Evolutionary conservation across 2,888 invertebrate genomes (phyloP), one percentile per base, ranked within the genome.

Genomic region (Apamea monoglypha): DNA sequence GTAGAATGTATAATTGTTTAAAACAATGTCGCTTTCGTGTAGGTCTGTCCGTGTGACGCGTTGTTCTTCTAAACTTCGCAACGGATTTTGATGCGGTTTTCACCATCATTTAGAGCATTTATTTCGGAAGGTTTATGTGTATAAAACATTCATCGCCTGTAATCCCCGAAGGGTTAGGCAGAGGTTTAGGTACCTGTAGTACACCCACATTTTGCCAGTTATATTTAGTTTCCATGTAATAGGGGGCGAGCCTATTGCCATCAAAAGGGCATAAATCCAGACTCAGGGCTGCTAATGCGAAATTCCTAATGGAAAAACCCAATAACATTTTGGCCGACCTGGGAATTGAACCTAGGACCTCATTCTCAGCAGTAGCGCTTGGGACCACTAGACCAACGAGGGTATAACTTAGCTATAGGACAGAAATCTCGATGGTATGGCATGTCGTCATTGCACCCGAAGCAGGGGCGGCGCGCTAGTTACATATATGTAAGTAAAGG

Each of bases 1-100:
- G 76, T 78, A 67, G 68, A 86, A 86, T 86, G 32, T 32, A 3
- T 61, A 36, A 25, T 29, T 25, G 14, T 69, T 69, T 47, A 5
- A 32, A 36, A n/a, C 25, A 36, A 61, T 61, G 10, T 32, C 8
- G 8, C 14, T 50, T 44, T 69, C 16, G 16, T n/a, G 32, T 68
- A 29, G 18, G n/a, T 53, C 2, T 70, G 63, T 36, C 16, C n/a
- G 32, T 61, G 25, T 36, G 61, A 1, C 3, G 61, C 1, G 56
- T 59, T 36, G 16, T 8, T 25, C 59, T 16, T 10, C 10, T 21
- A 53, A 70, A 50, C 16, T 32, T 1, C 16, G 29, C 3, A 69
- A 16, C 16, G 25, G 25, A 59, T 18, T 70, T 25, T n/a, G 61
- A n/a, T 61, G 25, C 6, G 10, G 10, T 12, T 70, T 25, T 36